A percentile compares a stretch with the other conserved stretches of the same genome.
Evolutionary conservation across 1,140 invertebrate genomes (phyloP).

Genomic region (Brachionus rubens): DNA sequence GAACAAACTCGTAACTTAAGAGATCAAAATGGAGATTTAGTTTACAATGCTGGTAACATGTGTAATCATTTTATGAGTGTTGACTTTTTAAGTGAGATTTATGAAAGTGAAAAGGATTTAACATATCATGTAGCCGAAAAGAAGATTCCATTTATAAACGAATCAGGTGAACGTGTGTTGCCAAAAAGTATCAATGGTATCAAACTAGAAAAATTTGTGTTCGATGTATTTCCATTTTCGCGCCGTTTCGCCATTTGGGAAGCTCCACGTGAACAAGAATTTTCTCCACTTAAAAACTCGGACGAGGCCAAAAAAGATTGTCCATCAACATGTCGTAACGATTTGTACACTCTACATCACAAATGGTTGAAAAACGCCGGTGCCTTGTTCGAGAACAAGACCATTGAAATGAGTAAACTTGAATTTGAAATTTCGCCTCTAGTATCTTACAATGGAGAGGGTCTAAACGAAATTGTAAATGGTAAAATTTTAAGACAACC

Average conservation of each 20-base stretch:
- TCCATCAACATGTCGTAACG: conserved; percentile 3
- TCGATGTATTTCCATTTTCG: conserved; percentile 93
- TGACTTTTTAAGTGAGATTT: conserved; percentile 71
- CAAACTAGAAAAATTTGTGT: conserved; percentile 98
- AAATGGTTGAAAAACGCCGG: conserved; percentile 35
- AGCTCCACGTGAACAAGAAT: conserved; percentile 85
- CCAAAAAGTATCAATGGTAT: conserved; percentile 87
- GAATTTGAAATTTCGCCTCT: conserved; percentile 31
- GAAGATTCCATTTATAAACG: conserved; percentile 83
- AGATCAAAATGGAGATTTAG: conserved; percentile 73
- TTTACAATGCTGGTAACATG: conserved; percentile 91
- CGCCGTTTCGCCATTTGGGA: conserved; percentile 80
- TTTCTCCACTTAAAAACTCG: conserved; percentile 89
- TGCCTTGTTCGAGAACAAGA: background rate
- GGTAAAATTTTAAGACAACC: conserved; percentile 17
- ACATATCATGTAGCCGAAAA: conserved; percentile 93
- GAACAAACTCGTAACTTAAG: conserved; percentile 76
- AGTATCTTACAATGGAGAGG: conserved; percentile 40
- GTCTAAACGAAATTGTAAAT: background rate
- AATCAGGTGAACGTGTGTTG: conserved; percentile 69
- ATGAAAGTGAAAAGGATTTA: conserved; percentile 63
- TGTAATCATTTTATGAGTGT: conserved; percentile 95
- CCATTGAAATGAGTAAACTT: background rate
- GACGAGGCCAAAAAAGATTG: conserved; percentile 32
- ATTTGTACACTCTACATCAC: conserved; percentile 22